Evolutionary conservation across 2,797 vertebrate genomes (phyloP).

Genomic region (Natrix natrix): DNA sequence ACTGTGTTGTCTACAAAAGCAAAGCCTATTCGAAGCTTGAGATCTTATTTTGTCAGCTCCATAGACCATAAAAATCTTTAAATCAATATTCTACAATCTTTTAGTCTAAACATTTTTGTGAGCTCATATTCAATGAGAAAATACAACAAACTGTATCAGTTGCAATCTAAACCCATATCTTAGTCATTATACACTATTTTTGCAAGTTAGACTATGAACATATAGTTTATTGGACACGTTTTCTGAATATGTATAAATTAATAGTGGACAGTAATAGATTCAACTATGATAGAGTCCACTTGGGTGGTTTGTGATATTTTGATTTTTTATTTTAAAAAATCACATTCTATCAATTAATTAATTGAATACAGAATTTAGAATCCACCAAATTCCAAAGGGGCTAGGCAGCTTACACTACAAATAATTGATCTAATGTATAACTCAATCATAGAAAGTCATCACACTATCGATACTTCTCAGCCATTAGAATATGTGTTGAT

Average conservation of each 20-base stretch:
- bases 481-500: not conserved
- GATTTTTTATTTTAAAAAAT: not conserved
- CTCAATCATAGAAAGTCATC: not conserved
- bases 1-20: not conserved
- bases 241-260: not conserved
- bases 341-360: not conserved
- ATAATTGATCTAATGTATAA: not conserved
- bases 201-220: not conserved
- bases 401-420: not conserved
- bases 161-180: not conserved
- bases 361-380: not conserved
- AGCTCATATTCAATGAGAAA: not conserved
- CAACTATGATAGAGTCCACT: not conserved
- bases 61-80: not conserved
- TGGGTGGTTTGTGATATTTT: not conserved
- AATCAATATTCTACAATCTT: not conserved
- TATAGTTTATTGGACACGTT: not conserved
- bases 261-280: not conserved
- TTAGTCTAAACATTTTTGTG: not conserved
- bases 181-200: not conserved
- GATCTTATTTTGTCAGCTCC: not conserved
- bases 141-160: not conserved
- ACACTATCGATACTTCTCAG: not conserved
- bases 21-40: conserved; percentile 12
- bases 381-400: not conserved